phyloP scores from a whole-genome alignment of 2,797 vertebrate species.

The Etheostoma nigrum region DNA sequence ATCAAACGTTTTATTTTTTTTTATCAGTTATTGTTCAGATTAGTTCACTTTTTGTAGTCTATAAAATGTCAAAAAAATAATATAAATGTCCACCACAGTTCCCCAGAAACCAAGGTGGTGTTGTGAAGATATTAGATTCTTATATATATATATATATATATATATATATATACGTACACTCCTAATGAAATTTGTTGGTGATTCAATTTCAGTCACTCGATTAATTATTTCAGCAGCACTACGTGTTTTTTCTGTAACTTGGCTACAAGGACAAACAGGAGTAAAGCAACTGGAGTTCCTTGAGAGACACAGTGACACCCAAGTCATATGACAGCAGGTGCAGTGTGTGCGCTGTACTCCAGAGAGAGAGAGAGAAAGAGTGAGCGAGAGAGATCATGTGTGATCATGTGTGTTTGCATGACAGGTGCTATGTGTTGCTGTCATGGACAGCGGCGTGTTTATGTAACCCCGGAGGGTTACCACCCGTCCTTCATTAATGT shows the following conservation, averaged over 20 bases:
- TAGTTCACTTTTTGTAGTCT: neutral
- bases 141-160: neutral
- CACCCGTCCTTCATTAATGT: constrained; percentile 50
- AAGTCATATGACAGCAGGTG: constrained; percentile 61
- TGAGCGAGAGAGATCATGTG: constrained; percentile 13
- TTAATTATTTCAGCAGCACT: neutral
- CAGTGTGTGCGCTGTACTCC: neutral
- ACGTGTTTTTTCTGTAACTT: neutral
- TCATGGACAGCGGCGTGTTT: constrained; percentile 35
- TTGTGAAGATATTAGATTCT: neutral
- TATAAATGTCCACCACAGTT: neutral
- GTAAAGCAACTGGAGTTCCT: constrained; percentile 12
- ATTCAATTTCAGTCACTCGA: neutral
- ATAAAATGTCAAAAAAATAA: neutral
- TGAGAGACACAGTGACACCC: neutral
- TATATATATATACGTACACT: neutral
- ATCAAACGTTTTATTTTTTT: neutral
- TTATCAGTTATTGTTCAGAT: neutral
- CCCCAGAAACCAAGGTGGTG: neutral
- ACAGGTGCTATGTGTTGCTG: constrained; percentile 17
- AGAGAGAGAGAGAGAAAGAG: too few species aligned
- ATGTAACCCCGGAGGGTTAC: constrained; percentile 42
- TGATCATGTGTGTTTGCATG: constrained; percentile 41
- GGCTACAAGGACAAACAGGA: neutral
- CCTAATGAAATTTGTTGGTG: neutral